These are phyloP conservation scores for Trichopoda pennipes DNA, from an alignment of 2,888 invertebrate species.

Conservation along the genomic window DNA sequence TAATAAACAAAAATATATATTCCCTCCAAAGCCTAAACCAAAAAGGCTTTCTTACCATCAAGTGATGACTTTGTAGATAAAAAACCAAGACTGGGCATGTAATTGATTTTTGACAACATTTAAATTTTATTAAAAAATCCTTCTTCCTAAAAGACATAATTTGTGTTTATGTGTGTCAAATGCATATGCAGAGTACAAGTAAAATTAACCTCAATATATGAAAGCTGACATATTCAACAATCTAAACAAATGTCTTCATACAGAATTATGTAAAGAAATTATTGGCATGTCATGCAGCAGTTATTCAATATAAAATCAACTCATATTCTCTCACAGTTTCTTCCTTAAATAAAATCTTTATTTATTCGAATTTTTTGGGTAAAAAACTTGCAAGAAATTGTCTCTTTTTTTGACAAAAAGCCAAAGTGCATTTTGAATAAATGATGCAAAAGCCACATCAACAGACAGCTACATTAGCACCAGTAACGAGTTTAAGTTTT, in stretches of 20 bases:
- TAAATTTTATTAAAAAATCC: too few relatives aligned
- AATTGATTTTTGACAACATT: too few relatives aligned
- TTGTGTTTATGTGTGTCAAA: too few relatives aligned
- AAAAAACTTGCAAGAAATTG: slow-evolving; percentile 1
- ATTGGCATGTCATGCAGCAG: not conserved
- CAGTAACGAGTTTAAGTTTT: slow-evolving; percentile 6
- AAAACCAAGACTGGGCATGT: too few relatives aligned
- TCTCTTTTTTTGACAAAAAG: slow-evolving; percentile 76
- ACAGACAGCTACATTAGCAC: slow-evolving; percentile 34
- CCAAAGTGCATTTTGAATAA: slow-evolving; percentile 72
- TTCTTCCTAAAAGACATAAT: too few relatives aligned
- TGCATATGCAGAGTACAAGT: too few relatives aligned
- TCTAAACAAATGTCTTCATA: not conserved
- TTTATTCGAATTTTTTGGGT: not conserved
- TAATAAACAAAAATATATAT: too few relatives aligned
- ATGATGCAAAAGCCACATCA: slow-evolving; percentile 27
- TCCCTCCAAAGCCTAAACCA: too few relatives aligned
- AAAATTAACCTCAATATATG: slow-evolving; percentile 16
- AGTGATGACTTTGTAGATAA: too few relatives aligned
- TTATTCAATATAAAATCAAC: not conserved
- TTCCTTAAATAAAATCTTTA: slow-evolving; percentile 7
- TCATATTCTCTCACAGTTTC: slow-evolving; percentile 8
- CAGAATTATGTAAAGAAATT: slow-evolving; percentile 6
- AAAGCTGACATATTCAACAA: not conserved
- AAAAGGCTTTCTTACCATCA: too few relatives aligned